Base-by-base conservation (phyloP, 2,888 invertebrate genomes). In the Euzophera pinguis region DNA sequence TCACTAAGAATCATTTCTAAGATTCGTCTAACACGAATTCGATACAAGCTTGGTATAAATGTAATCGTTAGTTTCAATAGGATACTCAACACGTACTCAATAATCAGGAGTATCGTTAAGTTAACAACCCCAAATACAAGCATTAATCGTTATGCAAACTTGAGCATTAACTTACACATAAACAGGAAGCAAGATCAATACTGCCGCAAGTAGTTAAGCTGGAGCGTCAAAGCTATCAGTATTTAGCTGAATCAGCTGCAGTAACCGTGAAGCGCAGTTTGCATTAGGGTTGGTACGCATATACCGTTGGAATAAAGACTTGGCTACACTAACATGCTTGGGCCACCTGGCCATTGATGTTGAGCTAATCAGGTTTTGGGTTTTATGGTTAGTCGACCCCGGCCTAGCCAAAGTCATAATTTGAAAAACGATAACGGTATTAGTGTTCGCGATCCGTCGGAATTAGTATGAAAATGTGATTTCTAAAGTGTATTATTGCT, bases 181-280 rank as follows among this genome's bases (percentile, higher is more conserved):
- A 34, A 38, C 39, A 50, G 32, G 32, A 10, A 32, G 38, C 49
- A 50, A 51, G 35, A 51, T 51, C 51, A 51, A 51, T 51, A 51
- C 43, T 16, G 34, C 27, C 35, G 22, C 37, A 37, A 50, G 51
- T 43, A 43, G 22, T 27, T 51, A 45, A 51, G 51, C 34, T 43
- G 41, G 41, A 43, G 53, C 57, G 56, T 52, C 61, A 62, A 69
- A 63, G 63, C 67, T 69, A 67, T 67, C 62, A 58, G 63, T 61
- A 65, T 67, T 71, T 67, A 70, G 72, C 69, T 65, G 73, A 74
- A 60, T 71, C 37, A 48, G 48, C 37, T 13, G 27, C 37, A 38
- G 48, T 13, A 13, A 13, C 13, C 37, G 10, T 38, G 39, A 39
- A 39, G 39, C 10, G 45, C 45, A 43, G 43, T 43, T 45, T 45